A percentile compares a stretch with the other conserved stretches of the same genome.
Evolutionary conservation across 2,113 vertebrate species (phyloP).

Genomic region (Myrmecobius fasciatus): DNA sequence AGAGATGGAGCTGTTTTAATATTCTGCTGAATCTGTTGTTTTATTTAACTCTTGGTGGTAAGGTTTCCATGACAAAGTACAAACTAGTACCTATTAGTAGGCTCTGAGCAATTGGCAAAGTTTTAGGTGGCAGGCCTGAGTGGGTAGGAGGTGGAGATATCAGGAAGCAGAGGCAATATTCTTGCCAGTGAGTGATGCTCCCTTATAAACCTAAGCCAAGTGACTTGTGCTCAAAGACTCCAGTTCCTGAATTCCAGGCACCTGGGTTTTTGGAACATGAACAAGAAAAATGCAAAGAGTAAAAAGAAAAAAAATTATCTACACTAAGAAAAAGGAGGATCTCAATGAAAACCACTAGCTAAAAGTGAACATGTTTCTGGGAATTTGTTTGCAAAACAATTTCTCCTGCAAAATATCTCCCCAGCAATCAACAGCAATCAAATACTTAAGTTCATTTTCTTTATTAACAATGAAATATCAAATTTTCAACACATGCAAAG

Average conservation of each 20-base stretch:
- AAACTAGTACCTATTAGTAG: not conserved
- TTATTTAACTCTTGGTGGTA: constrained; percentile 76
- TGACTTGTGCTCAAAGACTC: not conserved
- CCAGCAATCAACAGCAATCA: not conserved
- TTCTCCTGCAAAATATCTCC: not conserved
- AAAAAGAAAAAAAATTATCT: not conserved
- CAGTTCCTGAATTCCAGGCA: constrained; percentile 1
- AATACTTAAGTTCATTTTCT: not conserved
- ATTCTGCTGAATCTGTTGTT: constrained; percentile 76
- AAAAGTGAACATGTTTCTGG: not conserved
- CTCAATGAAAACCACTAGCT: not conserved
- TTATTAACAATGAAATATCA: not conserved
- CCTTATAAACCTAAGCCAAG: not conserved
- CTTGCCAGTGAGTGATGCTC: not conserved
- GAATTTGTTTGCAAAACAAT: constrained; percentile 33
- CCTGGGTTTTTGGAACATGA: not conserved
- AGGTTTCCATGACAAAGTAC: not conserved
- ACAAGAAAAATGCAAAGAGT: not conserved
- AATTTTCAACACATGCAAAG: not conserved
- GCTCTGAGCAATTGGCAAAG: constrained; percentile 45
- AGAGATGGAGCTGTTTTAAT: constrained; percentile 53
- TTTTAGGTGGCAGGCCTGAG: constrained; percentile 6
- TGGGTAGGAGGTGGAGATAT: not conserved
- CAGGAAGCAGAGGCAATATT: not conserved
- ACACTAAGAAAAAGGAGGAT: not conserved